Conservation (phyloP, 2,888 invertebrate genomes). For the Drosophila diplacantha region DNA sequence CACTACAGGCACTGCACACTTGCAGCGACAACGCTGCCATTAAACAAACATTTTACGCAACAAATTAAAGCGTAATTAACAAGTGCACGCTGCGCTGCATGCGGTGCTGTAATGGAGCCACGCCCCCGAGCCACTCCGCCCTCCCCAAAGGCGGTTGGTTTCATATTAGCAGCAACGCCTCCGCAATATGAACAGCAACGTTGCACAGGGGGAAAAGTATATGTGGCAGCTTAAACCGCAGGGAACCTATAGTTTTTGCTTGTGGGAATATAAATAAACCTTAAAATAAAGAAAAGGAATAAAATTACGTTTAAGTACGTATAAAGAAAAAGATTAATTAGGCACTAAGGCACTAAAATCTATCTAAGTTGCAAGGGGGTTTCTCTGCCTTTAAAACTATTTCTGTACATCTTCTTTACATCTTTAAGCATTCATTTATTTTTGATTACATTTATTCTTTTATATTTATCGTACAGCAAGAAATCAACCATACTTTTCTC, state of each 20-base stretch:
- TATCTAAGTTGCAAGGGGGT: not conserved
- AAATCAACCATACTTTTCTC: not conserved
- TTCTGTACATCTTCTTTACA: too few relatives aligned
- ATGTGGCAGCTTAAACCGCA: too few relatives aligned
- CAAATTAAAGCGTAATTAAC: constrained; percentile 73
- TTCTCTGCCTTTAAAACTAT: too few relatives aligned
- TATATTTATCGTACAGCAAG: not conserved
- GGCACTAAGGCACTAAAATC: not conserved
- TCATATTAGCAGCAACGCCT: constrained; percentile 62
- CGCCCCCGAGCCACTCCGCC: not conserved
- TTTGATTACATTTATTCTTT: not conserved
- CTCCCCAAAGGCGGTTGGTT: constrained; percentile 3
- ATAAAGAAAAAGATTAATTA: not conserved
- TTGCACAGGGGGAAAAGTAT: constrained; percentile 5
- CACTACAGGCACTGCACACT: not conserved
- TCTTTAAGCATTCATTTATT: not conserved
- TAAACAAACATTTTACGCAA: constrained; percentile 74
- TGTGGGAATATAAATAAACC: not conserved
- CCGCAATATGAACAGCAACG: constrained; percentile 29
- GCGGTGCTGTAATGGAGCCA: constrained; percentile 46
- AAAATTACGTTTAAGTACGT: not conserved
- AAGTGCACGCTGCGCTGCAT: constrained; percentile 66
- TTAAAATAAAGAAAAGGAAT: accelerated
- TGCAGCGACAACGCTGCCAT: constrained; percentile 53
- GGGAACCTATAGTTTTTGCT: too few relatives aligned